Evolutionary conservation across 1,140 invertebrate species (phyloP), one percentile per base, ranked within the genome.

Genomic region (Tenebrio molitor): DNA sequence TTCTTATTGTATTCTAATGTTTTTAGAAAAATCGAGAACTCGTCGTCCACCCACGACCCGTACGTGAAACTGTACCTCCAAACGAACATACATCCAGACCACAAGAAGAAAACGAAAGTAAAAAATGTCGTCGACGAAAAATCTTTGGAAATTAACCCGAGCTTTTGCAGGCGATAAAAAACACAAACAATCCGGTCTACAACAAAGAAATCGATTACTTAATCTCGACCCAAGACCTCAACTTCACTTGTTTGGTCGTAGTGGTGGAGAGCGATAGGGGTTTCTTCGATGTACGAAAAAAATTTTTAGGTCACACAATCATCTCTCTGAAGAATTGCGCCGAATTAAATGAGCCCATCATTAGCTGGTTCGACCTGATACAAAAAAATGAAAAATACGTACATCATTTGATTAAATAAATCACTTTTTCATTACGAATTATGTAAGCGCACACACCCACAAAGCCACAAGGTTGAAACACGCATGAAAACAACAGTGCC

Each of bases 1-100:
- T 10, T 10, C 29, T n/a, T n/a, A n/a, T 33, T 10, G 4, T 5
- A 33, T 4, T 5, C 29, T 33, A 4, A 33, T 10, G 4, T 12
- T 39, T 39, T 7, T n/a, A 39, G 36, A 39, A 7, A 39, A 7
- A 39, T 39, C 12, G 2, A 2, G 3, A 7, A 39, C 36, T 2
- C 2, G 7, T 12, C 6, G 2, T 2, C 5, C 36, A 5, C n/a
- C 36, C 6, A 2, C 36, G 5, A 39, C n/a, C 36, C 96, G 0
- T 98, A 97, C 81, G 95, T 98, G 0, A 96, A 97, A 80, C 83
- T 97, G 12, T 97, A 97, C 82, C 86, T 98, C 36, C 84, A 97
- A 44, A 96, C 96, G 0, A 95, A 96, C 72, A 88, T 91, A 36
- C 88, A 91, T 16, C 95, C 94, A 83, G 92, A 95, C 77, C 91